Conservation (phyloP, 2,113 vertebrate genomes). For the Gnathonemus longibarbis region DNA sequence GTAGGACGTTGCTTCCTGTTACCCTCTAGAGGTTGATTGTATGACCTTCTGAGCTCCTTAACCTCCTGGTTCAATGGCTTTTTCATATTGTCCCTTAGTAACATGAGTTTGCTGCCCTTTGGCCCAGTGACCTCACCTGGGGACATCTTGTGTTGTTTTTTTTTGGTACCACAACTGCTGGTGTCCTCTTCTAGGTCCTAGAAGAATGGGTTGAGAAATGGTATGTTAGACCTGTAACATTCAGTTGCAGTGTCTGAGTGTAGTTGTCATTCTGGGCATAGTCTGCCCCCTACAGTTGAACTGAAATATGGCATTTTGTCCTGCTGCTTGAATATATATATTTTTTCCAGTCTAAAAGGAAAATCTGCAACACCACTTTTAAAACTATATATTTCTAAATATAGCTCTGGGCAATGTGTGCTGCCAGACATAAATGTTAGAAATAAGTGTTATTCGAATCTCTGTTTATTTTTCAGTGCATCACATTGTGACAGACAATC, state of each 20-base stretch:
- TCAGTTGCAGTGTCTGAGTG: neutral
- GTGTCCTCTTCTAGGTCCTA: neutral
- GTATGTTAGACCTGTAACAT: neutral
- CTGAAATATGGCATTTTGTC: neutral
- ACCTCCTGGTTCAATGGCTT: neutral
- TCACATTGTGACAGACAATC: conserved; percentile 65
- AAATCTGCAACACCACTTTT: neutral
- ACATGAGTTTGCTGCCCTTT: neutral
- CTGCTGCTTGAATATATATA: neutral
- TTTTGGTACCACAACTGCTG: neutral
- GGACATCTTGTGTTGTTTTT: neutral
- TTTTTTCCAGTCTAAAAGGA: neutral
- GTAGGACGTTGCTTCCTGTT: neutral
- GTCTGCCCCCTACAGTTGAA: conserved; percentile 10
- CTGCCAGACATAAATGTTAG: neutral
- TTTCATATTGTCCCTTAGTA: neutral
- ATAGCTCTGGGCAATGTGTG: neutral
- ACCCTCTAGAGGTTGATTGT: neutral
- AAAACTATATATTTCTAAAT: neutral
- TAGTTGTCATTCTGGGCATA: conserved; percentile 7
- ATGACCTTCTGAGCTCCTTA: neutral
- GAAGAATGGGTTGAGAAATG: neutral
- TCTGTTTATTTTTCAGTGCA: conserved; percentile 54
- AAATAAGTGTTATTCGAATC: neutral
- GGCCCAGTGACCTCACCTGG: neutral